These are phyloP conservation scores for Xenopus petersii DNA, from an alignment of 2,797 vertebrate species.

Conservation along the genomic window DNA sequence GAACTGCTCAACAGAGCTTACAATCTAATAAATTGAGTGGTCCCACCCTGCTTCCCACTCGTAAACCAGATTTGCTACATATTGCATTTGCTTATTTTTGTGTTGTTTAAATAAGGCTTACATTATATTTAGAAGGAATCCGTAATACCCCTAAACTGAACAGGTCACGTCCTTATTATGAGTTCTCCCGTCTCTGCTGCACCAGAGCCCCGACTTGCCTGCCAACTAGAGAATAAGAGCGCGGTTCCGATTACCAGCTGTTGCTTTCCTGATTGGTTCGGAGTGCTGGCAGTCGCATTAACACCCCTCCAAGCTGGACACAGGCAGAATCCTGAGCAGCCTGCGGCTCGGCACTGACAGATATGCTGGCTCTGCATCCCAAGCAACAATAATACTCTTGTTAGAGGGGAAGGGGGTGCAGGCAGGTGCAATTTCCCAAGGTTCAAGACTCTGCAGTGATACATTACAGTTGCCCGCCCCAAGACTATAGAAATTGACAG, in stretches of 20 bases:
- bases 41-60: too few species aligned
- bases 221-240: constrained; percentile 8
- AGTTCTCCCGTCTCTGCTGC: constrained; percentile 8
- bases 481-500: too few species aligned
- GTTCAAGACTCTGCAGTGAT: too few species aligned
- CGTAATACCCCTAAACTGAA: not conserved
- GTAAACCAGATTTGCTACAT: too few species aligned
- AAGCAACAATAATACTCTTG: too few species aligned
- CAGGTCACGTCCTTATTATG: constrained; percentile 14
- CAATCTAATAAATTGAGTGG: too few species aligned
- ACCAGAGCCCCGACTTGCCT: constrained; percentile 6
- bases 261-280: constrained; percentile 14
- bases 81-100: too few species aligned
- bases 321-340: not conserved
- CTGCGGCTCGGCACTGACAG: not conserved
- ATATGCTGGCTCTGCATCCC: too few species aligned
- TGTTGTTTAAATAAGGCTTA: not conserved
- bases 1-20: too few species aligned
- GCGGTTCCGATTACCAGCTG: constrained; percentile 24
- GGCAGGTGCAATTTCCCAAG: too few species aligned
- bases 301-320: not conserved
- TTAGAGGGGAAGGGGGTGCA: too few species aligned
- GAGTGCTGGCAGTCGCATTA: not conserved
- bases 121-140: not conserved
- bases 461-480: too few species aligned